A percentile compares a stretch with the other conserved stretches of the same genome.
Evolutionary conservation across 2,888 invertebrate genomes (phyloP).

Genomic region (Gari tellinella): DNA sequence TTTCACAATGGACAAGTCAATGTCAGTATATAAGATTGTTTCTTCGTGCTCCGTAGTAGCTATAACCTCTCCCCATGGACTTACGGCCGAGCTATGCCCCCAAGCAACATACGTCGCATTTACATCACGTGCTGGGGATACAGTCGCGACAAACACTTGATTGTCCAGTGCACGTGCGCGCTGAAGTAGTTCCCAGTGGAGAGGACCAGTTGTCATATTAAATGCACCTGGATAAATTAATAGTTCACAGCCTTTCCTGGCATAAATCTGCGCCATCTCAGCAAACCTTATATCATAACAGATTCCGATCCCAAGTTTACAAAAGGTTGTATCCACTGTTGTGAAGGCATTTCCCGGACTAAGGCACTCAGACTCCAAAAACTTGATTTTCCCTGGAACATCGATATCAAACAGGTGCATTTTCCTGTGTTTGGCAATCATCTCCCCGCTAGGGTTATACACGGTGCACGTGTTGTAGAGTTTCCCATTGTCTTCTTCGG

Average conservation of each 20-base stretch:
- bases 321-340: slow-evolving; percentile 89
- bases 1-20: slow-evolving; percentile 90
- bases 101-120: slow-evolving; percentile 92
- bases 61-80: slow-evolving; percentile 92
- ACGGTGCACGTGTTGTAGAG: slow-evolving; percentile 94
- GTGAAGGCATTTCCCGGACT: slow-evolving; percentile 91
- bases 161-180: slow-evolving; percentile 94
- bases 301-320: slow-evolving; percentile 94
- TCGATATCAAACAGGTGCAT: slow-evolving; percentile 98
- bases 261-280: slow-evolving; percentile 88
- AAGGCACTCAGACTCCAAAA: slow-evolving; percentile 95
- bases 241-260: slow-evolving; percentile 88
- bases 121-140: slow-evolving; percentile 92
- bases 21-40: slow-evolving; percentile 89
- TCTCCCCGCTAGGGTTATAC: slow-evolving; percentile 91
- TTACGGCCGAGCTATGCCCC: slow-evolving; percentile 93
- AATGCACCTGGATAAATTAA: slow-evolving; percentile 97
- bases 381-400: slow-evolving; percentile 95
- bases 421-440: slow-evolving; percentile 94
- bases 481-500: slow-evolving; percentile 89
- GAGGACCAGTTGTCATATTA: slow-evolving; percentile 97
- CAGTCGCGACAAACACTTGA: slow-evolving; percentile 93
- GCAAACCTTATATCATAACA: slow-evolving; percentile 97
- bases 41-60: slow-evolving; percentile 89
- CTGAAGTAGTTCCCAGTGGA: slow-evolving; percentile 95